phyloP scores from a whole-genome alignment of 1,140 invertebrate species.

The Holotrichia oblita region DNA sequence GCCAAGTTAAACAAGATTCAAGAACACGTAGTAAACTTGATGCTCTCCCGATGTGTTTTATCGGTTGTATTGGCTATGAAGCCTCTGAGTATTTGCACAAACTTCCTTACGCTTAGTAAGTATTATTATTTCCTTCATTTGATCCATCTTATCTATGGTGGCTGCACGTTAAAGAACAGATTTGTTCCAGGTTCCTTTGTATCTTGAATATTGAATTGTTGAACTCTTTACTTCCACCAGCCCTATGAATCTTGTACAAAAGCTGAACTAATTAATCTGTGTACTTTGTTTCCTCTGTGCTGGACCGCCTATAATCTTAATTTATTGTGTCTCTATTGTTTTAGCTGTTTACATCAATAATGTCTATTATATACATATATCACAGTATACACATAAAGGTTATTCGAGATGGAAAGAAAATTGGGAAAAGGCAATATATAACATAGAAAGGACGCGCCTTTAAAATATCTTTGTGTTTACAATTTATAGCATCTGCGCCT shows the following conservation, averaged over 20 bases:
- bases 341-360: background rate
- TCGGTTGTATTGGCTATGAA: slow-evolving; percentile 9
- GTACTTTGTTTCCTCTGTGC: background rate
- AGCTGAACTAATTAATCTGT: background rate
- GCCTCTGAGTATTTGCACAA: slow-evolving; percentile 13
- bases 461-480: slow-evolving; percentile 30
- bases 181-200: no score
- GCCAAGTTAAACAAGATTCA: slow-evolving; percentile 26
- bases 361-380: background rate
- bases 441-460: background rate
- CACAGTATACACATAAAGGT: background rate
- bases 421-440: slow-evolving; percentile 18
- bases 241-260: background rate
- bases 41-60: slow-evolving; percentile 3
- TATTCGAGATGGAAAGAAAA: background rate
- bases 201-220: no score
- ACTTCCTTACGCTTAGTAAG: background rate
- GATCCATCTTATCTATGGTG: background rate
- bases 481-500: slow-evolving; percentile 6
- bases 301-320: background rate
- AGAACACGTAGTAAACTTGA: slow-evolving; percentile 26
- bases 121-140: background rate
- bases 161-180: background rate
- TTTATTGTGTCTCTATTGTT: background rate
- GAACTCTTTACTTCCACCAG: no score